phyloP scores from a whole-genome alignment of 2,797 vertebrate genomes.

The Rhynchotus rufescens region DNA sequence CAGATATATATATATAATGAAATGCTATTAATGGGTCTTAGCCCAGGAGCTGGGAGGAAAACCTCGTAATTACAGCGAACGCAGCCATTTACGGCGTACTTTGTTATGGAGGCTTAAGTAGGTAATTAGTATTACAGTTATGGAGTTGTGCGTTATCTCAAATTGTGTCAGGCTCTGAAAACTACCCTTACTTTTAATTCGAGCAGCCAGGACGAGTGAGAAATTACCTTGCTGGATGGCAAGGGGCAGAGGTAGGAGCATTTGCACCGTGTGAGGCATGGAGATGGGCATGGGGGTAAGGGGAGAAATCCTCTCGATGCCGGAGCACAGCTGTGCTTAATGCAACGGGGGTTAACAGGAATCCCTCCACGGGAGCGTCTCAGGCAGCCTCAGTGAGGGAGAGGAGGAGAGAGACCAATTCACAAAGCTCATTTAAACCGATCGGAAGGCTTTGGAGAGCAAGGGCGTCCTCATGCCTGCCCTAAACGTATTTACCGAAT shows the following conservation, averaged over 20 bases:
- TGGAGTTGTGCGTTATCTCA: constrained; percentile 27
- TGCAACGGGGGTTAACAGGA: constrained; percentile 37
- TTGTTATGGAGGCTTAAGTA: constrained; percentile 78
- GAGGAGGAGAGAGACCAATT: constrained; percentile 17
- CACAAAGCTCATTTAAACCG: constrained; percentile 52
- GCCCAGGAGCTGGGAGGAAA: not conserved
- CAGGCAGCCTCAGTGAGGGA: not conserved
- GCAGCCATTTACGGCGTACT: constrained; percentile 50
- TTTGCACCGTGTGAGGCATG: fast-evolving
- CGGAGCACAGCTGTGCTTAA: constrained; percentile 49
- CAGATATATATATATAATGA: constrained; percentile 2
- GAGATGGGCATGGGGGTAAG: fast-evolving
- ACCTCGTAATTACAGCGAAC: constrained; percentile 58
- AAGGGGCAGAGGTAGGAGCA: not conserved
- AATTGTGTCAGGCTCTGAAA: constrained; percentile 20
- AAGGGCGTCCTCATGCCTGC: constrained; percentile 21
- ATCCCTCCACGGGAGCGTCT: constrained; percentile 35
- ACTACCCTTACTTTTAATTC: not conserved
- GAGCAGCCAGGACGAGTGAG: not conserved
- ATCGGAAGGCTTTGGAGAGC: constrained; percentile 22
- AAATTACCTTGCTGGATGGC: not conserved
- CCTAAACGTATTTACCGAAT: constrained; percentile 49
- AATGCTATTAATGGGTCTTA: constrained; percentile 54
- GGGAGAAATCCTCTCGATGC: not conserved
- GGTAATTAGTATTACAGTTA: constrained; percentile 66